A percentile compares a stretch with the other conserved stretches of the same genome.
These are phyloP conservation scores for Gallinago paraguaiae DNA, from an alignment of 2,113 vertebrate species.

Conservation along the genomic window DNA sequence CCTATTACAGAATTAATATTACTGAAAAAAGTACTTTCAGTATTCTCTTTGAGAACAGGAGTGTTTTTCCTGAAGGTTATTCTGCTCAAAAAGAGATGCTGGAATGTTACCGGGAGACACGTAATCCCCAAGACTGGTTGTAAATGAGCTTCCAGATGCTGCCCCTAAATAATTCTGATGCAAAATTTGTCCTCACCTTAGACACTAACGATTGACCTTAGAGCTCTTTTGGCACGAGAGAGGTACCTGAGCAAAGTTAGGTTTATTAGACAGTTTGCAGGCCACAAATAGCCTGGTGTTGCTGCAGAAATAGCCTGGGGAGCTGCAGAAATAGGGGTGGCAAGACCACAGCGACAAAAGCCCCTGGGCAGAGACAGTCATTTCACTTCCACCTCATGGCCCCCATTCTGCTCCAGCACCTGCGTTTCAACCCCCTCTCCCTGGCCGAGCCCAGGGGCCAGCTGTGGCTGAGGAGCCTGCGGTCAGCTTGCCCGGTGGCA, in stretches of 20 bases:
- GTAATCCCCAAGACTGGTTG: not conserved
- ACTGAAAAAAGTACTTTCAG: not conserved
- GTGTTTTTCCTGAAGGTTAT: not conserved
- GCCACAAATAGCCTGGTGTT: not conserved
- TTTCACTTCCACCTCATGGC: not conserved
- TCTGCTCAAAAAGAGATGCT: not conserved
- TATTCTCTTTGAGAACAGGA: not conserved
- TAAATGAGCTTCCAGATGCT: not conserved
- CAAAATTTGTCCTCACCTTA: not conserved
- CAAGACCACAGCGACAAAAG: not conserved
- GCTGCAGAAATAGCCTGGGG: too few relatives aligned
- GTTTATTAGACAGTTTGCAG: not conserved
- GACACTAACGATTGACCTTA: not conserved
- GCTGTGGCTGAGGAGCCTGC: not conserved
- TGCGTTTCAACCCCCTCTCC: not conserved
- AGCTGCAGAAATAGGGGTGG: not conserved
- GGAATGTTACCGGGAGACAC: not conserved
- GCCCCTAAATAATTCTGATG: not conserved
- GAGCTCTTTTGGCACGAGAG: not conserved
- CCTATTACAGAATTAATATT: too few relatives aligned
- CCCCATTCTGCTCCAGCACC: not conserved
- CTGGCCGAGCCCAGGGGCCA: rapidly evolving
- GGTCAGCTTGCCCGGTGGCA: not conserved
- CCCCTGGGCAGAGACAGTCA: rapidly evolving
- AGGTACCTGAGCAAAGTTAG: not conserved